Base-by-base conservation (phyloP, 2,113 vertebrate species). In the Chlorodrepanis virens region DNA sequence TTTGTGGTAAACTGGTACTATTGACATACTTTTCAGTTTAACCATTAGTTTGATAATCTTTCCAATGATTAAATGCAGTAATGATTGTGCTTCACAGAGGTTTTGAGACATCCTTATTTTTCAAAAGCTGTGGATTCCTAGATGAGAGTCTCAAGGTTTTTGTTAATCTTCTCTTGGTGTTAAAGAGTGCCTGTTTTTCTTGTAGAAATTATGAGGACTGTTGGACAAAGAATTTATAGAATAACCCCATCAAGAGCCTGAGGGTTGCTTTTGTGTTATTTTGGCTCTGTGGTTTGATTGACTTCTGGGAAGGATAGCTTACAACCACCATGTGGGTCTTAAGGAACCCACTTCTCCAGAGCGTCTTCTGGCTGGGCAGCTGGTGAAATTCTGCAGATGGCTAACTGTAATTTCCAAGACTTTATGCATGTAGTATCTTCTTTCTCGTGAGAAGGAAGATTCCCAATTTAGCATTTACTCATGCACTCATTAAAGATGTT, bases 391-490 rank as follows among this genome's bases (percentile, higher is more conserved):
- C 72, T 95, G 69, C 94, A 95, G 88, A 92, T 89, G 83, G 61
- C 69, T 81, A 90, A 45, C 63, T 84, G 80, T 78, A 65, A 56
- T 81, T 93, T 94, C 80, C 71, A 82, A 68, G 80, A 93, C 57
- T 57, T 90, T 50, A 57, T 96, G 76, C 28, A 14, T 84, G 42
- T 49, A 69, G 56, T 82, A 72, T 93, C 79, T 64, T n/a, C 76
- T 94, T 96, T 96, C 94, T 84, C 4, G 0, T 68, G 80, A 95
- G 92, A 94, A 71, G 83, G 83, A 92, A 90, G 76, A 50, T 78
- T 94, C 86, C 40, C 89, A 89, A 87, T 92, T 95, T 97, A 94
- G 65, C 52, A 35, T 83, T 92, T 96, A 65, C 72, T 96, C 88
- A 83, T 83, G 49, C 49, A 7, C 56, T 90, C 53, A 9, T 94